These are phyloP conservation scores for Polydrusus pterygomalis DNA, from an alignment of 2,888 invertebrate genomes.

Conservation along the genomic window DNA sequence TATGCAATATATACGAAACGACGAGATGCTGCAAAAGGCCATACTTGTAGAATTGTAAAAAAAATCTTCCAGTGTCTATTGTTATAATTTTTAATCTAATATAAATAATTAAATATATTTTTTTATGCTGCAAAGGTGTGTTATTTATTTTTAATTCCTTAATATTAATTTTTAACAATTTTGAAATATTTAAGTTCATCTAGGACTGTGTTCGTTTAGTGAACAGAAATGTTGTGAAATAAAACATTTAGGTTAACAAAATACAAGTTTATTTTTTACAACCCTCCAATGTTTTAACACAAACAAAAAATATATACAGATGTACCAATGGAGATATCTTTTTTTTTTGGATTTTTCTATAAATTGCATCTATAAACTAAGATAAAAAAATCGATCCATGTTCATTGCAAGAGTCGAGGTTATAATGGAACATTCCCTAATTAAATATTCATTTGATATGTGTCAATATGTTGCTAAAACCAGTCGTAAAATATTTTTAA, in stretches of 20 bases:
- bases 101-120: too few relatives aligned
- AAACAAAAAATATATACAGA: constrained; percentile 25
- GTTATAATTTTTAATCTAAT: too few relatives aligned
- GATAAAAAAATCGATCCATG: neutral
- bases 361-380: constrained; percentile 17
- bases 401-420: constrained; percentile 8
- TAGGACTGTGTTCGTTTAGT: too few relatives aligned
- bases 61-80: too few relatives aligned
- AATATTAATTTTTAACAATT: too few relatives aligned
- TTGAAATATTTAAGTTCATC: too few relatives aligned
- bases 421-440: neutral
- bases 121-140: too few relatives aligned
- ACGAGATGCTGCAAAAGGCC: neutral
- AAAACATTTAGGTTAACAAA: neutral
- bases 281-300: constrained; percentile 1
- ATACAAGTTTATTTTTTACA: constrained; percentile 10
- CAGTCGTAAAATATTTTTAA: neutral
- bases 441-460: neutral
- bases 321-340: neutral
- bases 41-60: neutral
- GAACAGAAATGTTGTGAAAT: neutral
- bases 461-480: too few relatives aligned
- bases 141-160: too few relatives aligned
- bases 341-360: neutral
- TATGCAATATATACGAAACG: neutral